Evolutionary conservation across 2,113 vertebrate species (phyloP).

Genomic region (Pygoscelis antarcticus): DNA sequence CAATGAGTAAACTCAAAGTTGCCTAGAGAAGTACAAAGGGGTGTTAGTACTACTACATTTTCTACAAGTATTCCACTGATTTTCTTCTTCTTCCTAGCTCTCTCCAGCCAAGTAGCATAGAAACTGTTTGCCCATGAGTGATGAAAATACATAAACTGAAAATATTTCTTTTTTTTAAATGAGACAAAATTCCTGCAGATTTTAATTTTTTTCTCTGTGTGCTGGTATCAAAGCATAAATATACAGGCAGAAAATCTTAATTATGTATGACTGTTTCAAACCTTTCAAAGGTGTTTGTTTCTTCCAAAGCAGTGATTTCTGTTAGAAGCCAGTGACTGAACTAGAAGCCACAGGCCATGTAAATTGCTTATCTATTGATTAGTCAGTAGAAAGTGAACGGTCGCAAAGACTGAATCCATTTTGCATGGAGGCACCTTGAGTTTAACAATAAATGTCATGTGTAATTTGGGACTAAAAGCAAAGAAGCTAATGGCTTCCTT

Average conservation of each 20-base stretch:
- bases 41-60: not conserved
- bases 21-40: not conserved
- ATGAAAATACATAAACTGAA: not conserved
- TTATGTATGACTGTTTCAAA: not conserved
- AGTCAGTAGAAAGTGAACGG: constrained; percentile 5
- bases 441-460: constrained; percentile 47
- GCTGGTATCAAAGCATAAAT: not conserved
- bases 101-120: not conserved
- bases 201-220: not conserved
- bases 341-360: not conserved
- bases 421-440: constrained; percentile 40
- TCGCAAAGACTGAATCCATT: not conserved
- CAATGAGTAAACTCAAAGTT: not conserved
- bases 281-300: not conserved
- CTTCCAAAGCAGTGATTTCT: constrained; percentile 16
- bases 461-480: constrained; percentile 42
- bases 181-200: not conserved
- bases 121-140: not conserved
- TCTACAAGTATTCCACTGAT: not conserved
- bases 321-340: not conserved
- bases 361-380: constrained; percentile 50
- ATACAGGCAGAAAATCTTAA: not conserved
- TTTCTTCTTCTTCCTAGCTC: not conserved
- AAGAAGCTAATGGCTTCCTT: constrained; percentile 1
- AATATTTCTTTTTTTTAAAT: not conserved